A percentile compares a stretch with the other conserved stretches of the same genome.
phyloP scores from a whole-genome alignment of 2,888 invertebrate species.

The Leptodirus hochenwartii region DNA sequence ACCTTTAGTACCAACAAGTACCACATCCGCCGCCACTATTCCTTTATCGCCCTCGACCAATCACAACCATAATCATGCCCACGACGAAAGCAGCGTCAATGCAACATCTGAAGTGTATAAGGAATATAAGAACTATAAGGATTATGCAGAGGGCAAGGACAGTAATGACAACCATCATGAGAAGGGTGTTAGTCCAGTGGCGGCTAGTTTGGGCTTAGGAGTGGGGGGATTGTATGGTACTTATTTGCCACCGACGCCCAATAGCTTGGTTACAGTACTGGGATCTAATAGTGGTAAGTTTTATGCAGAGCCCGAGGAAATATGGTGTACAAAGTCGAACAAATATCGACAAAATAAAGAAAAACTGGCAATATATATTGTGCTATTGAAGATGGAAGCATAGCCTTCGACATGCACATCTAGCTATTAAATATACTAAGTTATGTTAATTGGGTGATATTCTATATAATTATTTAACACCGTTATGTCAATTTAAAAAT shows the following conservation, averaged over 20 bases:
- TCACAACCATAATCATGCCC: slow-evolving; percentile 27
- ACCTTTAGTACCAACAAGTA: slow-evolving; percentile 26
- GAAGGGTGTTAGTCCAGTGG: slow-evolving; percentile 5
- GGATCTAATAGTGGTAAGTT: slow-evolving; percentile 28
- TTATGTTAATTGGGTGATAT: too few species aligned
- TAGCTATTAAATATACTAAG: too few species aligned
- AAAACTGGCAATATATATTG: too few species aligned
- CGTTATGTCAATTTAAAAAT: too few species aligned
- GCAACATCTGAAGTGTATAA: slow-evolving; percentile 3
- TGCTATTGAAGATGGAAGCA: too few species aligned
- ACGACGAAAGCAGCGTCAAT: neutral
- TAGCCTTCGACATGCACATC: too few species aligned
- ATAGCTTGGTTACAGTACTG: slow-evolving; percentile 29
- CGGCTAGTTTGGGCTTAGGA: slow-evolving; percentile 4
- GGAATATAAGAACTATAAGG: neutral
- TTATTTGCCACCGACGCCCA: slow-evolving; percentile 28
- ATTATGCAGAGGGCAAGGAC: neutral
- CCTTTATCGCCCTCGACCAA: slow-evolving; percentile 15
- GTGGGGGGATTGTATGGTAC: slow-evolving; percentile 10
- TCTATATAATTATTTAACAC: too few species aligned
- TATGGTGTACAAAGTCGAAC: too few species aligned
- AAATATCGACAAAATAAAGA: too few species aligned
- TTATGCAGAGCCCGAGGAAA: neutral
- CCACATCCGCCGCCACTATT: slow-evolving; percentile 14
- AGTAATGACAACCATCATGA: neutral